Evolutionary conservation across 2,113 vertebrate species (phyloP).

Genomic region (Lophius piscatorius): DNA sequence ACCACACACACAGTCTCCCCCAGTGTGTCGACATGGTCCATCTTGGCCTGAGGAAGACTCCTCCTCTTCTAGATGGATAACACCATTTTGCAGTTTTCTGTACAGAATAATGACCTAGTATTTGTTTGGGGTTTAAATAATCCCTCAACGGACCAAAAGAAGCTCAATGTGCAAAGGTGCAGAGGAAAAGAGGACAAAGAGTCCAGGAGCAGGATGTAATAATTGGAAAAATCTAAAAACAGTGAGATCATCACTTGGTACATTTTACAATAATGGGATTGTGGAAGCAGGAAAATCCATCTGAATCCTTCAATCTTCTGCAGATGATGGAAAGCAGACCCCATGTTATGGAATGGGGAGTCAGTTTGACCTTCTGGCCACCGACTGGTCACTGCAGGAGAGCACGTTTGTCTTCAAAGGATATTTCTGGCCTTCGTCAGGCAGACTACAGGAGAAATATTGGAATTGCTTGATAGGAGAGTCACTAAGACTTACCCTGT

Average conservation of each 20-base stretch:
- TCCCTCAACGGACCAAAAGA: conserved; percentile 6
- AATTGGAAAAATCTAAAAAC: conserved; percentile 27
- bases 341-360: not conserved
- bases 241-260: conserved; percentile 56
- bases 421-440: not conserved
- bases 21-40: conserved; percentile 11
- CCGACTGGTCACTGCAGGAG: not conserved
- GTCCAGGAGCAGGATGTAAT: conserved; percentile 25
- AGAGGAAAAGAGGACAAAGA: conserved; percentile 21
- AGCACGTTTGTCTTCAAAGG: no score
- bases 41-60: not conserved
- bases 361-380: conserved; percentile 10
- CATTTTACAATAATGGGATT: conserved; percentile 17
- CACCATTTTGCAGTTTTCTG: not conserved
- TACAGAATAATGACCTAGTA: conserved; percentile 4
- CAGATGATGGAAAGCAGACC: conserved; percentile 36
- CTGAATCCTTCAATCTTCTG: conserved; percentile 14
- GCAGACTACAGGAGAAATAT: not conserved
- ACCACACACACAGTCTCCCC: conserved; percentile 33
- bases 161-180: conserved; percentile 18
- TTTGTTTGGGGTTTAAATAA: not conserved
- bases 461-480: no score
- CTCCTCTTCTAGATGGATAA: conserved; percentile 1
- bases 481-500: no score
- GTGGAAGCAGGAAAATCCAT: not conserved